Evolutionary conservation across 2,113 vertebrate species (phyloP).

Genomic region (Sinocyclocheilus rhinocerous): DNA sequence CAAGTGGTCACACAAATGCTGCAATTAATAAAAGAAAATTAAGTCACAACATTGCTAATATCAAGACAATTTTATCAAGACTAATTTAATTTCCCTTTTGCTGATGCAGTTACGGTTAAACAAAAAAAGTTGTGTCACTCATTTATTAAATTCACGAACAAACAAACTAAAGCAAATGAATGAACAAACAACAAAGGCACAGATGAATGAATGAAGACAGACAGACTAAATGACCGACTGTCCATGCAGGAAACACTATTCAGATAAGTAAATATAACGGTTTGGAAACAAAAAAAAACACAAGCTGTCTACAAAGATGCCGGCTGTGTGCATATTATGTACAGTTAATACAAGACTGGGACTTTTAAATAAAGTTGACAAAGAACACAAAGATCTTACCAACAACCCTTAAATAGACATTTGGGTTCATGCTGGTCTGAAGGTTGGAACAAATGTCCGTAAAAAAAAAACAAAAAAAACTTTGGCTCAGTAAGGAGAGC

Average conservation of each 20-base stretch:
- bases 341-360: constrained; percentile 19
- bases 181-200: neutral
- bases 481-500: neutral
- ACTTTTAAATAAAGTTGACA: constrained; percentile 16
- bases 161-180: neutral
- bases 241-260: neutral
- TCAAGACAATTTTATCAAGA: neutral
- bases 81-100: neutral
- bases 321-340: constrained; percentile 17
- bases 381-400: constrained; percentile 12
- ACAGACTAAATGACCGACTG: neutral
- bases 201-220: neutral
- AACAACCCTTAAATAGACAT: constrained; percentile 9
- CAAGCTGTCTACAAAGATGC: neutral
- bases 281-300: constrained; percentile 22
- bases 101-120: neutral
- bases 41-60: neutral
- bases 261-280: neutral
- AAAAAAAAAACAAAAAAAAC: neutral
- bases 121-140: neutral
- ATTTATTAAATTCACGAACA: neutral
- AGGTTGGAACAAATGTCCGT: neutral
- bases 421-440: neutral
- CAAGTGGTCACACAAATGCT: constrained; percentile 5
- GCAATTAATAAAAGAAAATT: neutral